Evolutionary conservation across 1,140 invertebrate species (phyloP).

Genomic region (Drosophila nigromelanica): DNA sequence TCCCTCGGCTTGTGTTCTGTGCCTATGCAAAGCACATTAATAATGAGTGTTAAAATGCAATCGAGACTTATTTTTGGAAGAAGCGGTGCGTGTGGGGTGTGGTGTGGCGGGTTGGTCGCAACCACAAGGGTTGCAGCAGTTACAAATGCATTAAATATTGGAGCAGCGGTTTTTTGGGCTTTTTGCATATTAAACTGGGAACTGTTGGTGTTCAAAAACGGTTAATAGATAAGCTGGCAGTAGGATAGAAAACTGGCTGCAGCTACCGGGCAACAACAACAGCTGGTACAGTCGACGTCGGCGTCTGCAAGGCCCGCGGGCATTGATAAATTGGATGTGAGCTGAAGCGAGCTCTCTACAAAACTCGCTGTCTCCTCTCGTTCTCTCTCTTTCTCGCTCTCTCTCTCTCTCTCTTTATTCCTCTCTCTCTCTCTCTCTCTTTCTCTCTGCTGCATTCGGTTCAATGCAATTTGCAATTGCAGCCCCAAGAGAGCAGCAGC

Average conservation of each 20-base stretch:
- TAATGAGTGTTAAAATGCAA: slow-evolving; percentile 80
- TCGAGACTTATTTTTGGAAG: slow-evolving; percentile 40
- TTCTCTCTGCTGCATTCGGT: slow-evolving; percentile 10
- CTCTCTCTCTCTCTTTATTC: slow-evolving; percentile 2
- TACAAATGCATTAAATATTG: slow-evolving; percentile 3
- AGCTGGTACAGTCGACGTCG: slow-evolving; percentile 42
- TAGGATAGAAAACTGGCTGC: slow-evolving; percentile 13
- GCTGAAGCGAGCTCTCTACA: slow-evolving; percentile 25
- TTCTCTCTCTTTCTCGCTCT: slow-evolving; percentile 2
- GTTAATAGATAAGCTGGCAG: slow-evolving; percentile 29
- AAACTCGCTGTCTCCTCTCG: slow-evolving; percentile 2
- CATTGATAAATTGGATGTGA: slow-evolving; percentile 48
- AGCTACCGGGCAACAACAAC: slow-evolving; percentile 7
- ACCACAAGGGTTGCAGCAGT: slow-evolving; percentile 21
- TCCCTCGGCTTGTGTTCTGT: slow-evolving; percentile 23
- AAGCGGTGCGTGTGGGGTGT: neutral
- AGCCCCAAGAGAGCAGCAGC: slow-evolving; percentile 23
- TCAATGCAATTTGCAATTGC: slow-evolving; percentile 61
- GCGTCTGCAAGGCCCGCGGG: slow-evolving; percentile 21
- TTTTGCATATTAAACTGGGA: slow-evolving; percentile 36
- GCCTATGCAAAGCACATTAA: slow-evolving; percentile 51
- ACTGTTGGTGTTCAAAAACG: slow-evolving; percentile 17
- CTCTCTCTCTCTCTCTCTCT: slow-evolving; percentile 7
- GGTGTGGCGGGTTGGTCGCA: too few relatives aligned
- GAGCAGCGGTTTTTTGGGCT: neutral